These are phyloP conservation scores for Venturia canescens DNA, from an alignment of 1,140 invertebrate species.

Conservation along the genomic window DNA sequence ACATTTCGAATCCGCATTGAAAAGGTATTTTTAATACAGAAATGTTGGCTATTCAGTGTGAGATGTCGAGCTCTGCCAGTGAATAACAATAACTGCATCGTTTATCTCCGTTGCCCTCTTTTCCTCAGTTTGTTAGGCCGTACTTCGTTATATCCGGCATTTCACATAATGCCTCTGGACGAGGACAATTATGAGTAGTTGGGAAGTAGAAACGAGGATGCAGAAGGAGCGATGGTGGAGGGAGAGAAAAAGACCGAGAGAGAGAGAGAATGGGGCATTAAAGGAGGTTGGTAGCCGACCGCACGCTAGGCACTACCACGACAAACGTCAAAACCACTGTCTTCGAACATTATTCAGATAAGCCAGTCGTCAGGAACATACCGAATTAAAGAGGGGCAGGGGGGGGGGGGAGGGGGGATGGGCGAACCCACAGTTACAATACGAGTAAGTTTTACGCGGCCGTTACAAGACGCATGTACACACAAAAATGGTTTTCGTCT, in stretches of 20 bases:
- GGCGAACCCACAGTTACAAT: neutral
- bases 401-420: too few species aligned
- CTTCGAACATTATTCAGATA: conserved; percentile 67
- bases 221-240: conserved; percentile 45
- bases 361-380: conserved; percentile 33
- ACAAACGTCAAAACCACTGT: conserved; percentile 69
- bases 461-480: neutral
- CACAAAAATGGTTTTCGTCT: too few species aligned
- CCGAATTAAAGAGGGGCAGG: conserved; percentile 25
- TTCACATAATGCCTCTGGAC: conserved; percentile 59
- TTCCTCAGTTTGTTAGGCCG: conserved; percentile 41
- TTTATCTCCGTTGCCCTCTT: conserved; percentile 29
- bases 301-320: conserved; percentile 74
- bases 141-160: conserved; percentile 41
- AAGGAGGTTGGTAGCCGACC: conserved; percentile 44
- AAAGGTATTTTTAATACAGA: neutral
- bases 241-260: conserved; percentile 38
- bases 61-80: neutral
- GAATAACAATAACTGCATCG: conserved; percentile 35
- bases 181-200: conserved; percentile 67
- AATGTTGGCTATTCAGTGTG: neutral
- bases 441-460: neutral
- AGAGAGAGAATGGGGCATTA: conserved; percentile 44
- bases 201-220: neutral
- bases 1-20: neutral